Evolutionary conservation across 1,140 invertebrate species (phyloP).

Genomic region (Drosophila erecta): DNA sequence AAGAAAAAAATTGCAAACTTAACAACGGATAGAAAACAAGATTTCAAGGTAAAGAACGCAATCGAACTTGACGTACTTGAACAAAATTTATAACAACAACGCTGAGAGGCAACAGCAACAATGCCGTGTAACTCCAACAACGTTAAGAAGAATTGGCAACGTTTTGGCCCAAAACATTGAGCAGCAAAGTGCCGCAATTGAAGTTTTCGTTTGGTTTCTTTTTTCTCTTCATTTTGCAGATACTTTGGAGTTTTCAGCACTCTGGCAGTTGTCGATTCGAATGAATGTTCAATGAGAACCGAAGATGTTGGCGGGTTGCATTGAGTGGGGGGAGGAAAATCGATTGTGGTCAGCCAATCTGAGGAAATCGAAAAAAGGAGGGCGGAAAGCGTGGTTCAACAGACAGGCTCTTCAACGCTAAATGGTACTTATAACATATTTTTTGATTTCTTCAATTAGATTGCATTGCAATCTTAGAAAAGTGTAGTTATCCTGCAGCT

Average conservation of each 20-base stretch:
- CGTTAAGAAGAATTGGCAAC: constrained; percentile 61
- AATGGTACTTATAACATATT: background rate
- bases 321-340: constrained; percentile 5
- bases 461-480: no score
- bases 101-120: constrained; percentile 37
- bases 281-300: constrained; percentile 40
- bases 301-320: constrained; percentile 16
- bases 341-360: constrained; percentile 11
- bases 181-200: constrained; percentile 59
- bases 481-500: no score
- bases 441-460: background rate
- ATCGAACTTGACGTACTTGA: constrained; percentile 83
- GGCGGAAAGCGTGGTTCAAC: background rate
- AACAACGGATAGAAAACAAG: constrained; percentile 82
- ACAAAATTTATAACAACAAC: constrained; percentile 74
- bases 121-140: constrained; percentile 11
- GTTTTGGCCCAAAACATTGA: constrained; percentile 63
- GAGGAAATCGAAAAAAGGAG: background rate
- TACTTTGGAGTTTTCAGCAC: constrained; percentile 37
- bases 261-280: constrained; percentile 43
- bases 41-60: constrained; percentile 83
- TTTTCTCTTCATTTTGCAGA: background rate
- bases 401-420: background rate
- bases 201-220: constrained; percentile 31
- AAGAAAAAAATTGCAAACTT: constrained; percentile 61